phyloP scores from a whole-genome alignment of 2,797 vertebrate genomes.

The Tokudaia tokunoshimensis region DNA sequence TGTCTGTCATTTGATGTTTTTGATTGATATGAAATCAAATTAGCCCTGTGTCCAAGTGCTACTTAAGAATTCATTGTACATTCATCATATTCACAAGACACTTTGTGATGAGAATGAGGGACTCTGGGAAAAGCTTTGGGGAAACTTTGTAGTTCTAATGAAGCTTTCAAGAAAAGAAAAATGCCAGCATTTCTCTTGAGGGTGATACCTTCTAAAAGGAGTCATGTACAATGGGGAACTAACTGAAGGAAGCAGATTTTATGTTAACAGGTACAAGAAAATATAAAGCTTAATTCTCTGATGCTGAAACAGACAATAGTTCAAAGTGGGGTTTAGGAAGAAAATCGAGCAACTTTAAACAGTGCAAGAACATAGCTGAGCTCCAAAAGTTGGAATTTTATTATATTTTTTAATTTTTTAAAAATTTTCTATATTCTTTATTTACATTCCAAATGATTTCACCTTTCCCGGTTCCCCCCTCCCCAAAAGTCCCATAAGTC shows the following conservation, averaged over 20 bases:
- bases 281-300: neutral
- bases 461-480: no score
- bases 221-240: constrained; percentile 22
- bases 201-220: constrained; percentile 41
- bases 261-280: neutral
- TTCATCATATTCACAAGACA: neutral
- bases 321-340: constrained; percentile 18
- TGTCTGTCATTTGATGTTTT: constrained; percentile 13
- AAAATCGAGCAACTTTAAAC: constrained; percentile 42
- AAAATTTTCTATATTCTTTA: no score
- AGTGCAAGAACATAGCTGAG: neutral
- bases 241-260: constrained; percentile 4
- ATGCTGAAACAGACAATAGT: neutral
- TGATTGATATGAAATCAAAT: neutral
- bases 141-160: constrained; percentile 25
- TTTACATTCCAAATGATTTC: no score
- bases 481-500: no score
- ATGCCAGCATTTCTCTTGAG: constrained; percentile 24
- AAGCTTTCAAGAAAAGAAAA: neutral
- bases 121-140: neutral
- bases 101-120: neutral
- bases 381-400: constrained; percentile 44
- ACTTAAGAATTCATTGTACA: neutral
- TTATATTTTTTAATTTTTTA: no score
- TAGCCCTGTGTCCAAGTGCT: neutral